Percentiles rank a stretch among this genome's conserved stretches.
These are phyloP conservation scores for Hymenochirus boettgeri DNA, from an alignment of 2,113 vertebrate species.

Conservation along the genomic window DNA sequence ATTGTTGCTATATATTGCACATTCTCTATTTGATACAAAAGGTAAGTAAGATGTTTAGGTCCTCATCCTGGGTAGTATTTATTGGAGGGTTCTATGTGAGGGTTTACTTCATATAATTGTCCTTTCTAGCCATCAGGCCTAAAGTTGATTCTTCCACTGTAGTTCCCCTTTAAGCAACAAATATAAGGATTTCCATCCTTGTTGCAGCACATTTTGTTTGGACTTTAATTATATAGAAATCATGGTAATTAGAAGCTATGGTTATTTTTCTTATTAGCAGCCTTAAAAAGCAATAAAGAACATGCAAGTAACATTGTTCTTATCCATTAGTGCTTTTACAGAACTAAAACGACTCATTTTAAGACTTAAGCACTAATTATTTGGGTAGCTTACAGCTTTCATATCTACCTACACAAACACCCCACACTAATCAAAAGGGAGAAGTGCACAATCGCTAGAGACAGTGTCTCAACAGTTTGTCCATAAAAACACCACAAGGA, in stretches of 20 bases:
- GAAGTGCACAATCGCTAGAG: neutral
- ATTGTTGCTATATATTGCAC: too few relatives aligned
- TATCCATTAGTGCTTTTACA: constrained; percentile 3
- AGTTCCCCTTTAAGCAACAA: too few relatives aligned
- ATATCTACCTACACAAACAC: constrained; percentile 31
- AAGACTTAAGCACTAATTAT: constrained; percentile 26
- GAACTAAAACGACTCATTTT: constrained; percentile 27
- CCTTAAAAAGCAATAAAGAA: constrained; percentile 2
- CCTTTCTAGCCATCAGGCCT: too few relatives aligned
- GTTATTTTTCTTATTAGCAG: neutral
- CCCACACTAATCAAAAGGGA: neutral
- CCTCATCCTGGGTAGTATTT: too few relatives aligned
- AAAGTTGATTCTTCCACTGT: too few relatives aligned
- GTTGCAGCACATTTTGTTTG: too few relatives aligned
- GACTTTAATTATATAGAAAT: neutral
- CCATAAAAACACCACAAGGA: too few relatives aligned
- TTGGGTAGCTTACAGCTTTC: constrained; percentile 14
- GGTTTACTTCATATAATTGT: too few relatives aligned
- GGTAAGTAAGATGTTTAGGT: too few relatives aligned
- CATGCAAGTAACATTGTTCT: neutral
- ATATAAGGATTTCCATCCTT: too few relatives aligned
- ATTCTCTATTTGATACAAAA: too few relatives aligned
- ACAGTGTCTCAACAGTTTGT: neutral
- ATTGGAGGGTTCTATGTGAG: too few relatives aligned
- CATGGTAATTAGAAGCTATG: neutral